phyloP scores from a whole-genome alignment of 2,797 vertebrate species.

The Telmatherina bonti region DNA sequence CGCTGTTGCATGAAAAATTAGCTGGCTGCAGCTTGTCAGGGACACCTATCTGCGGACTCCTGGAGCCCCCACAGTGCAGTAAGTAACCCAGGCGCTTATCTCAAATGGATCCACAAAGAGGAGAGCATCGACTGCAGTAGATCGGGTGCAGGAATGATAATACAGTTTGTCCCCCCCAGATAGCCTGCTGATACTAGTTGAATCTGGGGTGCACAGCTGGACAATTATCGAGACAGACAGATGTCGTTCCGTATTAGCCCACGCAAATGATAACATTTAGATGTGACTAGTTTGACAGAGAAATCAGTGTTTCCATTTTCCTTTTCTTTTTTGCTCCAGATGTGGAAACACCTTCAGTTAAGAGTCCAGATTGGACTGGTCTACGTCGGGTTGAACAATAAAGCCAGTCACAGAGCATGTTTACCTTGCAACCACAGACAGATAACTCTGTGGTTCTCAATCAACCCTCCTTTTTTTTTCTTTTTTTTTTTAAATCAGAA shows the following conservation, averaged over 20 bases:
- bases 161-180: conserved; percentile 17
- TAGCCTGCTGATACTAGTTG: conserved; percentile 71
- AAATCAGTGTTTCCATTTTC: not conserved
- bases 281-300: not conserved
- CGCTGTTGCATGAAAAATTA: conserved; percentile 68
- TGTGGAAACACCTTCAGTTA: conserved; percentile 24
- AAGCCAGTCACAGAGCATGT: conserved; percentile 56
- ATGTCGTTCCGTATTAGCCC: conserved; percentile 38
- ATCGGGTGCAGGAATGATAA: not conserved
- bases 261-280: not conserved
- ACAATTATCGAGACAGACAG: conserved; percentile 35
- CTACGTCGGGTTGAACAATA: conserved; percentile 62
- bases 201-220: conserved; percentile 77
- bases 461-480: too few relatives aligned
- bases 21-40: conserved; percentile 74
- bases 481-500: too few relatives aligned
- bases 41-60: conserved; percentile 67
- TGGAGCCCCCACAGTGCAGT: conserved; percentile 76
- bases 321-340: not conserved
- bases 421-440: conserved; percentile 35
- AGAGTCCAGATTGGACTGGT: conserved; percentile 76
- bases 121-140: not conserved
- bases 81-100: conserved; percentile 54
- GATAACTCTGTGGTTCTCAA: not conserved
- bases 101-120: not conserved